Evolutionary conservation across 2,797 vertebrate species (phyloP).

Genomic region (Steatocranus sp.): DNA sequence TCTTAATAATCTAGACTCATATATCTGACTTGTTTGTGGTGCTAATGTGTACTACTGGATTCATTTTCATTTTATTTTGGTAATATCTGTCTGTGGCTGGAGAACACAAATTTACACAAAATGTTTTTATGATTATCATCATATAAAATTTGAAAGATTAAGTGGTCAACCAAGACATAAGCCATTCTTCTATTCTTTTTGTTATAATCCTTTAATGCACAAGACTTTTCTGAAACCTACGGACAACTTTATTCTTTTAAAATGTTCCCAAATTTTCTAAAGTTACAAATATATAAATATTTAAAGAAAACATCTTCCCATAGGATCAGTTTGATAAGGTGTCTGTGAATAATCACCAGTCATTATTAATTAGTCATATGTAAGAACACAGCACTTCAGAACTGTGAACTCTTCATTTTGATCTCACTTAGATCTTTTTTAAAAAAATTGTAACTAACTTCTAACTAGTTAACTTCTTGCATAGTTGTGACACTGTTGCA

Average conservation of each 20-base stretch:
- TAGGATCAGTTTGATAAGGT: neutral
- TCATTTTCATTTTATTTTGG: conserved; percentile 35
- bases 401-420: neutral
- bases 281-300: neutral
- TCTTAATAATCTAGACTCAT: neutral
- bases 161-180: neutral
- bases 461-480: neutral
- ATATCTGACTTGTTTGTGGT: neutral
- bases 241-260: neutral
- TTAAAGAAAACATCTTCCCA: neutral
- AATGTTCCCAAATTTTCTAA: neutral
- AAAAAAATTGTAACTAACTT: neutral
- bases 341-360: neutral
- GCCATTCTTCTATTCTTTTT: neutral
- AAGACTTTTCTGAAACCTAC: neutral
- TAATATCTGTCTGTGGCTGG: conserved; percentile 42
- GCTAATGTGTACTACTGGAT: neutral
- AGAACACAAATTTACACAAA: conserved; percentile 8
- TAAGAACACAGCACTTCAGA: neutral
- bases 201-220: neutral
- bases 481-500: neutral
- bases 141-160: neutral
- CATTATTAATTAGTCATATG: neutral
- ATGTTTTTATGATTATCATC: neutral
- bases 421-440: neutral